phyloP scores from a whole-genome alignment of 2,888 invertebrate genomes.

The Agonopterix alstromeriana region DNA sequence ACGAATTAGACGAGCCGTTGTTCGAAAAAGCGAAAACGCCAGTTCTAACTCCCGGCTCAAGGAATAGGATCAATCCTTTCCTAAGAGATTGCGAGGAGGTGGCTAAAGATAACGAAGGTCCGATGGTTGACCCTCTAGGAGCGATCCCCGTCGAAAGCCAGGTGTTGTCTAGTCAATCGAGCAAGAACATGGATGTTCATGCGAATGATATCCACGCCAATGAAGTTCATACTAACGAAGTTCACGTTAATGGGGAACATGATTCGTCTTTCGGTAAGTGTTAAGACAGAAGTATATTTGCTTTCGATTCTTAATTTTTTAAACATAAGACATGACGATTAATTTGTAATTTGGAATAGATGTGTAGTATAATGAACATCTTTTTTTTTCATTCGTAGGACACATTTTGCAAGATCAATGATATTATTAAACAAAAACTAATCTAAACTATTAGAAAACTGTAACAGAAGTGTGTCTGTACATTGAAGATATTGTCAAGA shows the following conservation, averaged over 20 bases:
- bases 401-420: neutral
- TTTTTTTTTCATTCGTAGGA: neutral
- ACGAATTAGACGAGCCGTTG: constrained; percentile 59
- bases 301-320: no score
- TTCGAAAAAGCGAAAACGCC: constrained; percentile 59
- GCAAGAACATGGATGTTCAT: constrained; percentile 29
- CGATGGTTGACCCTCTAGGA: constrained; percentile 61
- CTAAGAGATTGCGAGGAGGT: constrained; percentile 73
- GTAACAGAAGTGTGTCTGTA: no score
- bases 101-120: constrained; percentile 26
- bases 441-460: no score
- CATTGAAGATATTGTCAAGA: no score
- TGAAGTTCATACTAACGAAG: neutral
- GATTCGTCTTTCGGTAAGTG: constrained; percentile 50
- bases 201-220: neutral
- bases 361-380: neutral
- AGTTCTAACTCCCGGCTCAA: constrained; percentile 59
- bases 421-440: no score
- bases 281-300: neutral
- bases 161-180: constrained; percentile 41
- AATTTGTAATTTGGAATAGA: no score
- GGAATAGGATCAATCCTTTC: constrained; percentile 78
- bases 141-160: constrained; percentile 61
- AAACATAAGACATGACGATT: no score
- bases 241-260: constrained; percentile 56